Evolutionary conservation across 2,797 vertebrate genomes (phyloP), one percentile per base, ranked within the genome.

Genomic region (Psittacula echo): DNA sequence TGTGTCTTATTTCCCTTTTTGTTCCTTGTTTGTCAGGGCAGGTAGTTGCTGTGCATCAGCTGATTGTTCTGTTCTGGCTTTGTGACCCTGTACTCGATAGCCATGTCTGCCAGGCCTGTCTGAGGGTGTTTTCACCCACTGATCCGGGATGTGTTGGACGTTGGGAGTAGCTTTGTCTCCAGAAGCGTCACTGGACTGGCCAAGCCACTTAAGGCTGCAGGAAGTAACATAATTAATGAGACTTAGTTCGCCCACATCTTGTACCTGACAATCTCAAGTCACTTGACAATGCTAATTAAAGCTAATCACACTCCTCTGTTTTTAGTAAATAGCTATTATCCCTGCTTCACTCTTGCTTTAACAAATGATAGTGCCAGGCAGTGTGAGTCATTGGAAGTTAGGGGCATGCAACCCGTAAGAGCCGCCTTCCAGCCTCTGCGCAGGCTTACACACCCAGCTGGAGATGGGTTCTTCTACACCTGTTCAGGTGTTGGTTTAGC

Each of bases 241-340:
- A 81, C 91, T 96, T 96, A 95, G 90, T 90, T 89, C 94, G 77
- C 94, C 94, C 86, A 67, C 94, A 94, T 96, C 94, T 95, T 96
- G 91, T 95, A 93, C 93, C 90, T 79, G 92, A 95, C 92, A 92
- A 92, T 96, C 95, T 95, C 61, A 11, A 96, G 91, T 77, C 84
- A 73, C 87, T 94, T 81, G 85, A 87, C 94, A 92, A 92, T 93
- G 87, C 94, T 96, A 95, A 97, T 97, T 97, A 96, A 95, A 90
- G 79, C 87, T 96, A 81, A 85, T 94, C 94, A 90, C 22, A 15
- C 84, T 92, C 68, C 94, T 78, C 91, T 96, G 95, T 93, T 96
- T 95, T 95, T 94, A 95, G 96, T 97, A 97, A 97, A 97, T 96
- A 97, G 90, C 96, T 89, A 96, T 96, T 95, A 96, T n/a, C 91